Evolutionary conservation across 2,888 invertebrate genomes (phyloP).

Genomic region (Pollenia labialis): DNA sequence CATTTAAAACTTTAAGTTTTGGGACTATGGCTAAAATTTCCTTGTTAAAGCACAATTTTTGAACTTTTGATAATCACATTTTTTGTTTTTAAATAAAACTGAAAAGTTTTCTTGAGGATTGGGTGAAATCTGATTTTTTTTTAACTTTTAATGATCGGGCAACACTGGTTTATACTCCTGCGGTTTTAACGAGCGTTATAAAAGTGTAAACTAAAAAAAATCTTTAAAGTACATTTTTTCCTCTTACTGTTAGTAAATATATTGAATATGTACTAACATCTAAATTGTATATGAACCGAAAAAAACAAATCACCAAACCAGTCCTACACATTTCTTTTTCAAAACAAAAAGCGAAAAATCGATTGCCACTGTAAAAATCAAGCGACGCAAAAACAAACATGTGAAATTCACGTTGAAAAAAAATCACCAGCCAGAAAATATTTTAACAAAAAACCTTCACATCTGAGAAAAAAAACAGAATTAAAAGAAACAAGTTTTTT

Average conservation of each 20-base stretch:
- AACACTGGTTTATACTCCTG: not conserved
- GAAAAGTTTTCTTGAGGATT: no score
- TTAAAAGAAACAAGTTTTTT: conserved; percentile 64
- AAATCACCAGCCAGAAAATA: conserved; percentile 49
- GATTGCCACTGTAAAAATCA: conserved; percentile 64
- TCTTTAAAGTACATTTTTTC: conserved; percentile 18
- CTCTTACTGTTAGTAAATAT: conserved; percentile 30
- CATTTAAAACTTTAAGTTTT: no score
- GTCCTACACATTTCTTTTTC: conserved; percentile 66
- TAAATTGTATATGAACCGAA: conserved; percentile 43
- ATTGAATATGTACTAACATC: conserved; percentile 51
- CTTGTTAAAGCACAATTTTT: no score
- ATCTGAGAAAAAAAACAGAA: conserved; percentile 42
- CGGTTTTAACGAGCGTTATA: conserved; percentile 29
- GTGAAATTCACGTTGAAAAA: conserved; percentile 64
- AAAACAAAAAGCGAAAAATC: conserved; percentile 61
- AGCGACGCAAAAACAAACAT: conserved; percentile 37
- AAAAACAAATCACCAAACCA: conserved; percentile 63
- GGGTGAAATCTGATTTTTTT: no score
- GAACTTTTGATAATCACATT: no score
- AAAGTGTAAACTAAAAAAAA: conserved; percentile 33
- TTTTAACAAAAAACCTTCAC: conserved; percentile 64
- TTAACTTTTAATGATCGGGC: no score
- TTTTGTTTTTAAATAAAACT: no score
- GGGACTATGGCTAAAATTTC: no score